Base-by-base conservation (phyloP, 2,797 vertebrate genomes). In the Merluccius polli region DNA sequence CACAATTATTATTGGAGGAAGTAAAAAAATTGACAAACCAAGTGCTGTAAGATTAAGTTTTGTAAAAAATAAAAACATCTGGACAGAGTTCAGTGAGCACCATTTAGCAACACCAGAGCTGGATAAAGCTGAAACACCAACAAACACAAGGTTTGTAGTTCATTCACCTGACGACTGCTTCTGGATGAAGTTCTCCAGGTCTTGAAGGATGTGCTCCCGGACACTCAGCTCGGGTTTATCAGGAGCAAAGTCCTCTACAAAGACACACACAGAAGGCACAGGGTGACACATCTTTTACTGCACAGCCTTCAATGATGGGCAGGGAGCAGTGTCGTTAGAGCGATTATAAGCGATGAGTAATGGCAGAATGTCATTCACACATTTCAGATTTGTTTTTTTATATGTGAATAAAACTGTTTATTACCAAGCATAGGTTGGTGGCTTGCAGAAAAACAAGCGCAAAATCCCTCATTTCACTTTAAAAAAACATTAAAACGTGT, bases 231-330 rank as follows among this genome's bases (percentile, higher is more conserved):
- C 97, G 83, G 94, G 59, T 35, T 85, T 82, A 83, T 91, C 95
- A 81, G 96, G 95, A 75, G 95, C 93, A 85, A 98, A 98, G 88
- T 98, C 97, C 29, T 83, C 97, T 98, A 81, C 13, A 85, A 24
- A 9, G 30, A 81, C 76, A 76, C 18, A 72, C n/a, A 72, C 16
- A 32, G 30, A 77, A 24, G n/a, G 24, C 9, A 8, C 15, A 65
- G 24, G 3, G 24, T 65, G 59, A 65, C n/a, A n/a, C n/a, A 65
- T 24, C 21, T 65, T 27, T 65, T 27, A 65, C 59, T 27, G 59
- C n/a, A 65, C 27, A 2, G 24, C 59, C 59, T 65, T 24, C 59
- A 27, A n/a, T 65, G 52, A 27, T 24, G 52, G 1, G 10, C 59
- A 65, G n/a, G 59, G 59, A 65, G n/a, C n/a, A 4, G 59, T 16